Conservation (phyloP, 1,140 invertebrate species). For the Odontomachus brunneus region DNA sequence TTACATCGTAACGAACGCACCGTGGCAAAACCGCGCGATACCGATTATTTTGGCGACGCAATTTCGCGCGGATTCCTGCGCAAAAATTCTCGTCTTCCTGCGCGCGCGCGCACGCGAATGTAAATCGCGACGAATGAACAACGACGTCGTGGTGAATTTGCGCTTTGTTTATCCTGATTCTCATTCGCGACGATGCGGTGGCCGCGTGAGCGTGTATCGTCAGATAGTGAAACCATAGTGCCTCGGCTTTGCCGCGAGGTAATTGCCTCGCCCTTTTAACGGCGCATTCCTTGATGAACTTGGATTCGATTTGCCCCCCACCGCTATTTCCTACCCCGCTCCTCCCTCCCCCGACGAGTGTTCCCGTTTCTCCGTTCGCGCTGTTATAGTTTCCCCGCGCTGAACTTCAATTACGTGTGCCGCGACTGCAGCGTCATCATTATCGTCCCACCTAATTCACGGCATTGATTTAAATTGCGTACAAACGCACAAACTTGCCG, state of each 20-base stretch:
- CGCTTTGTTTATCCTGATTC: conserved; percentile 15
- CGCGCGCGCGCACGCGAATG: no score
- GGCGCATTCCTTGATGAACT: conserved; percentile 31
- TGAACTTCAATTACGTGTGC: no score
- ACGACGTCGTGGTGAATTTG: not conserved
- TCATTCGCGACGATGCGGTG: not conserved
- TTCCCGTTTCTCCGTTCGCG: no score
- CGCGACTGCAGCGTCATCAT: no score
- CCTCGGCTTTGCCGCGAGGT: not conserved
- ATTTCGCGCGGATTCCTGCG: not conserved
- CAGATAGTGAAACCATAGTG: conserved; percentile 24
- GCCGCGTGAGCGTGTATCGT: not conserved
- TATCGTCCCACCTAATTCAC: no score
- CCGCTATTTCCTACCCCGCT: not conserved
- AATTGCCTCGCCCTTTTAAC: conserved; percentile 47
- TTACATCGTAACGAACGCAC: conserved; percentile 14
- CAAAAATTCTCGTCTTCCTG: conserved; percentile 3
- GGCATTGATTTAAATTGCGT: no score
- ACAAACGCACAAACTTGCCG: no score
- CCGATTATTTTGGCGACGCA: not conserved
- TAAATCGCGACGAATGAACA: not conserved
- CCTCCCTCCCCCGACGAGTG: not conserved
- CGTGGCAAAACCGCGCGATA: not conserved
- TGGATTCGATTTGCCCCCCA: conserved; percentile 10
- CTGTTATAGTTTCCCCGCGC: no score